These are phyloP conservation scores for Notocelia uddmanniana DNA, from an alignment of 2,888 invertebrate genomes.

Conservation along the genomic window DNA sequence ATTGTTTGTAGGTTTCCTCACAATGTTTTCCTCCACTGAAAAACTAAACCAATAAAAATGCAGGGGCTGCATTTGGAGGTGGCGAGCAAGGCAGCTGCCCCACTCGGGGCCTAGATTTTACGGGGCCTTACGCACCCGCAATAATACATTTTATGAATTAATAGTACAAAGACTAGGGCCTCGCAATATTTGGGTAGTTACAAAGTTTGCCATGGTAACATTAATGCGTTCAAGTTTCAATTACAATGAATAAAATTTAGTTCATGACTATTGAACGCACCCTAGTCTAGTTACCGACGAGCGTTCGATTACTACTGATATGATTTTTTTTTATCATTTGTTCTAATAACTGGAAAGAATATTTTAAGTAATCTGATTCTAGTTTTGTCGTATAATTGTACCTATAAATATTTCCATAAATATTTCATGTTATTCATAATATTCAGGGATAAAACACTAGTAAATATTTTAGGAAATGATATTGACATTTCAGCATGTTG, in stretches of 20 bases:
- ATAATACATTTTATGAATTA: too few relatives aligned
- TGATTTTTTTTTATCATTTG: neutral
- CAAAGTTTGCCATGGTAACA: slow-evolving; percentile 5
- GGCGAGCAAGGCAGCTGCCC: too few relatives aligned
- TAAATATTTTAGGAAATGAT: slow-evolving; percentile 37
- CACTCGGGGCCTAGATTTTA: too few relatives aligned
- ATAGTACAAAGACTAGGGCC: too few relatives aligned
- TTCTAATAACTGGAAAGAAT: neutral
- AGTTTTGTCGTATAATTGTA: neutral
- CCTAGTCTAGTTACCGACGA: neutral
- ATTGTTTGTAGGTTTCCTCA: too few relatives aligned
- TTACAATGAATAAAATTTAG: neutral
- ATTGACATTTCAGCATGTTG: slow-evolving; percentile 49
- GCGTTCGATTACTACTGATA: slow-evolving; percentile 22
- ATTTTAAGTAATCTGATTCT: neutral
- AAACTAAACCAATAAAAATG: too few relatives aligned
- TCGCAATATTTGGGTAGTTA: neutral
- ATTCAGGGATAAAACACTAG: neutral
- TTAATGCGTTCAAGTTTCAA: slow-evolving; percentile 31
- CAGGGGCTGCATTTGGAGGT: too few relatives aligned
- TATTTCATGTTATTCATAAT: too few relatives aligned
- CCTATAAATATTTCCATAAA: neutral
- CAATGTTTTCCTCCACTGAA: too few relatives aligned
- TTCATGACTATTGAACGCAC: slow-evolving; percentile 12
- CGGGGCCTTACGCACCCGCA: too few relatives aligned